Evolutionary conservation across 2,888 invertebrate genomes (phyloP).

Genomic region (Orthonevra nobilis): DNA sequence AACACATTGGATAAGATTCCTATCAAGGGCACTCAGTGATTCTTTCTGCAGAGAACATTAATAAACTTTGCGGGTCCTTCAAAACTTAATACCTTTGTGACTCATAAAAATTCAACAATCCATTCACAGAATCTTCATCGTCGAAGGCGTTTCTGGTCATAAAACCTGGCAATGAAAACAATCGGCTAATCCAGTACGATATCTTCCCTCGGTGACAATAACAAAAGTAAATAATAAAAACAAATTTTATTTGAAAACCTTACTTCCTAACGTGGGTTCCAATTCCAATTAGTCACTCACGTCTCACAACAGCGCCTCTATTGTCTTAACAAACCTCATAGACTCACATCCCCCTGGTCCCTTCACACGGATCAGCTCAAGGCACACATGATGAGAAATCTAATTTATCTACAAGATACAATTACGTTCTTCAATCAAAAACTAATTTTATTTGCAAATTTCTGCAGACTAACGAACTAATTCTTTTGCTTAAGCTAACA

Average conservation of each 20-base stretch:
- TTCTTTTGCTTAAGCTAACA: slow-evolving; percentile 1
- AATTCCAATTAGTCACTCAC: slow-evolving; percentile 38
- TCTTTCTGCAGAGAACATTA: no score
- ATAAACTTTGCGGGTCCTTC: no score
- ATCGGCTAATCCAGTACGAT: slow-evolving; percentile 5
- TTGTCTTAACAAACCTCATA: slow-evolving; percentile 5
- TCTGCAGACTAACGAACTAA: slow-evolving; percentile 54
- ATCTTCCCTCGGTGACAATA: slow-evolving; percentile 1
- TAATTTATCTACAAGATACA: slow-evolving; percentile 64
- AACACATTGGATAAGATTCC: no score
- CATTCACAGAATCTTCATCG: no score
- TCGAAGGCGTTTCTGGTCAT: no score
- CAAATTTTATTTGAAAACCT: slow-evolving; percentile 6
- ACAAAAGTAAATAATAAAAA: slow-evolving; percentile 6
- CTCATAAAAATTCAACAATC: no score
- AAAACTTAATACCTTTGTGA: no score
- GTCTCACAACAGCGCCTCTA: slow-evolving; percentile 21
- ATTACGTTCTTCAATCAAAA: slow-evolving; percentile 66
- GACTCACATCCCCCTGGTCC: neutral
- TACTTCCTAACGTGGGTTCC: slow-evolving; percentile 18
- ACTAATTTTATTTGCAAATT: slow-evolving; percentile 66
- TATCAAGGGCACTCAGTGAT: no score
- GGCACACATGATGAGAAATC: slow-evolving; percentile 44
- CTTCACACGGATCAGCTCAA: neutral
- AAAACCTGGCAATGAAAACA: neutral